Conservation (phyloP, 2,888 invertebrate species). For the Agonum fuliginosum region DNA sequence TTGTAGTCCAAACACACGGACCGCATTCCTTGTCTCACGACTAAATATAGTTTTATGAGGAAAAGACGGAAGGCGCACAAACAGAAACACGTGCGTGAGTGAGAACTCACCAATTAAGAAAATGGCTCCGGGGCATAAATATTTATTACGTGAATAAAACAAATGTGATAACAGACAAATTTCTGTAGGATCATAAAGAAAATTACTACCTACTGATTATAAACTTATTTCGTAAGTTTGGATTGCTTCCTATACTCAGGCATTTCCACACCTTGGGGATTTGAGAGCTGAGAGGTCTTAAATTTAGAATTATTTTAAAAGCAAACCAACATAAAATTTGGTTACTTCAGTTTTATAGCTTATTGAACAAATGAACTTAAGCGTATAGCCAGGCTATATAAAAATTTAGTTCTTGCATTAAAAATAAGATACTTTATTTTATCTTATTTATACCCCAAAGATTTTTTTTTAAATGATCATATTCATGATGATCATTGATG, state of each 20-base stretch:
- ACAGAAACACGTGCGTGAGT: conserved; percentile 45
- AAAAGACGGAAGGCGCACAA: conserved; percentile 50
- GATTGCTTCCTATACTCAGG: not conserved
- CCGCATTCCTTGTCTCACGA: conserved; percentile 35
- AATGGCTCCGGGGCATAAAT: conserved; percentile 40
- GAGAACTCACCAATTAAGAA: conserved; percentile 27
- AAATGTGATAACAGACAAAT: conserved; percentile 40
- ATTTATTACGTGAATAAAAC: conserved; percentile 43
- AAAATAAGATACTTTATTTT: no score
- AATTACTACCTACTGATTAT: conserved; percentile 35
- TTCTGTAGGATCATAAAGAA: conserved; percentile 22
- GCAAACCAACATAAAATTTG: not conserved
- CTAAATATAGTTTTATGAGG: conserved; percentile 54
- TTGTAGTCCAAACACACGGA: conserved; percentile 41
- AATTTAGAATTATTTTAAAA: not conserved
- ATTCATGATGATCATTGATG: no score
- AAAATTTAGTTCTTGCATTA: no score
- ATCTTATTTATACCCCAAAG: no score
- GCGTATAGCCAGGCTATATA: no score
- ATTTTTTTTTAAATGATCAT: no score
- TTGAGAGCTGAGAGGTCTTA: conserved; percentile 5
- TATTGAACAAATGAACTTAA: not conserved
- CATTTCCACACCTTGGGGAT: conserved; percentile 9
- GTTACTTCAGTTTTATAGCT: not conserved
- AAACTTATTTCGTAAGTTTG: not conserved